Base-by-base conservation (phyloP, 2,888 invertebrate species). In the Megaustenia siamemsis region DNA sequence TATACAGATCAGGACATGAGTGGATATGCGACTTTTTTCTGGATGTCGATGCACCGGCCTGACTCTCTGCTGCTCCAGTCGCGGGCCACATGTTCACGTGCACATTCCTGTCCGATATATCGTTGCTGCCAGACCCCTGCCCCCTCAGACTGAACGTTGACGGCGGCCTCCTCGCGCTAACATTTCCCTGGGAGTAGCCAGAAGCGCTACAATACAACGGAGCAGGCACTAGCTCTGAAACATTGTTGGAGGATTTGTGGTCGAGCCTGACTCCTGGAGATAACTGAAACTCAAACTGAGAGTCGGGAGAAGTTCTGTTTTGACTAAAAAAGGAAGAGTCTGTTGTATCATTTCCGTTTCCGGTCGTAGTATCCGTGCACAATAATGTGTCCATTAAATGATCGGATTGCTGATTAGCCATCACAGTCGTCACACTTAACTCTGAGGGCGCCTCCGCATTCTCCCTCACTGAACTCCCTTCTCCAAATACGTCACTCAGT, bases 1-100 rank as follows among this genome's bases (percentile, higher is more conserved):
- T 5, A 18, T 49, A 35, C 32, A 77, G 76, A 60, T 77, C 38
- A 5, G 76, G 76, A 38, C 76, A 77, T 2, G 76, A 77, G n/a
- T 77, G 38, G 15, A 60, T 60, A 38, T 60, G 38, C 0, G 60
- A 38, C n/a, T 35, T 40, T n/a, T 6, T 40, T n/a, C 40, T 53
- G 10, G 40, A 24, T 63, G 4, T 10, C 24, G 3, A 2, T 18
- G 10, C 69, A 69, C 21, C 40, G 8, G 38, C 1, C 0, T 69
- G 18, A 69, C 40, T 40, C 8, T 69, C 40, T 40, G 1, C 40
- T 21, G 38, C 40, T 1, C 40, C 40, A 40, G 4, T 53, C 15
- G 21, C 49, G 35, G 5, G 28, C 73, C 45, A 45, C 6, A 49
- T 3, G 6, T 45, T 1, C 32, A 32, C 18, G 32, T 32, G 49